Percentiles rank a stretch among this genome's conserved stretches.
Conservation (phyloP, 2,113 vertebrate species). For the Riparia riparia region DNA sequence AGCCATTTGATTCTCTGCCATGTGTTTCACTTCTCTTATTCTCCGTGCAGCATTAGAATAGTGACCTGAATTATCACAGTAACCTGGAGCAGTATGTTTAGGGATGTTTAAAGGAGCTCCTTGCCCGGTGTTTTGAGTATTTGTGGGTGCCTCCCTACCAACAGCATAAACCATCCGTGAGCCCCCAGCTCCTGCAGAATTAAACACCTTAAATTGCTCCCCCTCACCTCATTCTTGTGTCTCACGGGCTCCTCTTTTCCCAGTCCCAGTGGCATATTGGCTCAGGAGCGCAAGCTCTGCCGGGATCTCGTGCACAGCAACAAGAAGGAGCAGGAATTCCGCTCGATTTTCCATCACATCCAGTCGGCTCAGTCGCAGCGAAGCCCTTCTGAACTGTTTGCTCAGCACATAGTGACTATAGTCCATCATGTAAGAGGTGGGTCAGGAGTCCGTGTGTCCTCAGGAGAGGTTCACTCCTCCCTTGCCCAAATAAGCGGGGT, state of each 20-base stretch:
- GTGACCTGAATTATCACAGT: background rate
- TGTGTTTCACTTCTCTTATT: background rate
- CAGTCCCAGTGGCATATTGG: constrained; percentile 88
- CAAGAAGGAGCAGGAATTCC: constrained; percentile 93
- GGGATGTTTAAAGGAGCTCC: background rate
- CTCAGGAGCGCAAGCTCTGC: constrained; percentile 91
- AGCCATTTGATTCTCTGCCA: background rate
- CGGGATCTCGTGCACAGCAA: constrained; percentile 91
- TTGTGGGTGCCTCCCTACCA: background rate
- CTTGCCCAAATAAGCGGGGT: background rate
- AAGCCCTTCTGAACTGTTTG: constrained; percentile 92
- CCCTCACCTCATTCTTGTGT: background rate
- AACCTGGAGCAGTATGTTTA: background rate
- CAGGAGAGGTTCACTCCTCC: background rate
- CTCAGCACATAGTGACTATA: constrained; percentile 96
- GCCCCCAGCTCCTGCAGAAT: background rate
- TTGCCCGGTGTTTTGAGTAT: background rate
- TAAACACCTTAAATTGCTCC: background rate
- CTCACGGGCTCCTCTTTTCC: background rate
- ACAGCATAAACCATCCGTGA: background rate
- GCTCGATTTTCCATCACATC: constrained; percentile 93
- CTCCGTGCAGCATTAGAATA: background rate
- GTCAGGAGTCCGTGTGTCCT: background rate
- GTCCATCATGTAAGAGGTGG: constrained; percentile 96
- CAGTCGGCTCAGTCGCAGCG: constrained; percentile 85